Percentiles rank a stretch among this genome's conserved stretches.
These are phyloP conservation scores for Oreocharis arfaki DNA, from an alignment of 2,113 vertebrate genomes.

Conservation along the genomic window DNA sequence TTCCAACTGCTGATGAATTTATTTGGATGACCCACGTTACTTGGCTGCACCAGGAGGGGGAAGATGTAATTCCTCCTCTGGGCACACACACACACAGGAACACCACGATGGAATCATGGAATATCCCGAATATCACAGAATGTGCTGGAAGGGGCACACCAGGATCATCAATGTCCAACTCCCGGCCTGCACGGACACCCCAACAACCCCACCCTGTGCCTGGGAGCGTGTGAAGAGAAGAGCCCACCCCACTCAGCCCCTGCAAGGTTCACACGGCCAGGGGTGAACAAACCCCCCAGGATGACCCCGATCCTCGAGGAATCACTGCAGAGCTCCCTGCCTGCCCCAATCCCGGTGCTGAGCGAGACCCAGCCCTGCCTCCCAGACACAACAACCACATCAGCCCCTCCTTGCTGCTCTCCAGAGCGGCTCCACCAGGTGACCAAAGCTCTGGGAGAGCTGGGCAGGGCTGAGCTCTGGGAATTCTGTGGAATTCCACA, in stretches of 20 bases:
- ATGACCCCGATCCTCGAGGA: not conserved
- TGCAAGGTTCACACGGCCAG: not conserved
- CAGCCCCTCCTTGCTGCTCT: not conserved
- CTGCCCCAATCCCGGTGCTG: not conserved
- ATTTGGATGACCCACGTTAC: not conserved
- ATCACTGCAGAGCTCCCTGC: not conserved
- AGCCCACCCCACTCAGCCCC: not conserved
- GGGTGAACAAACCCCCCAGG: not conserved
- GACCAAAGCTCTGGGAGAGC: not conserved
- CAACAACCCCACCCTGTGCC: not conserved
- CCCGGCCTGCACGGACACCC: not conserved
- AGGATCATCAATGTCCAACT: not conserved
- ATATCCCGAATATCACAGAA: not conserved
- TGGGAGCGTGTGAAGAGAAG: not conserved
- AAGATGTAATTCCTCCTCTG: no score
- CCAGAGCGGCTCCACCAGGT: not conserved
- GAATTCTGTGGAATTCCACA: no score
- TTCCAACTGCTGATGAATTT: no score
- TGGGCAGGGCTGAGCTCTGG: not conserved
- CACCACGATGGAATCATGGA: not conserved
- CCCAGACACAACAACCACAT: not conserved
- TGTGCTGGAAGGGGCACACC: not conserved
- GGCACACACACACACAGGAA: fast-evolving
- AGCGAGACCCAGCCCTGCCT: not conserved
- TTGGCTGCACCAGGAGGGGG: not conserved